Conservation (phyloP, 2,113 vertebrate genomes). For the Hucho hucho region DNA sequence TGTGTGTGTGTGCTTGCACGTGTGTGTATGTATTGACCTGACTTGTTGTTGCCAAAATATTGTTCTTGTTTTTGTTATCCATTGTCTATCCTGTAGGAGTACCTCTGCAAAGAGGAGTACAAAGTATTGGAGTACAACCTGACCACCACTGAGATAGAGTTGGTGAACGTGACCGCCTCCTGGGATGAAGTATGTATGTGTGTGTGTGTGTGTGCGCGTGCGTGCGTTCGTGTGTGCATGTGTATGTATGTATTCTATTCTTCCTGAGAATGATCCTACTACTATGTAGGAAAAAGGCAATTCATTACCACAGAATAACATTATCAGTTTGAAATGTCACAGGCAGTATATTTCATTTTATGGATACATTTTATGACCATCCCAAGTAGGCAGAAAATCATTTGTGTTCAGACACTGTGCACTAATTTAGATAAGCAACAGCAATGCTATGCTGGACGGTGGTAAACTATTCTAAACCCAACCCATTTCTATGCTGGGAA, state of each 20-base stretch:
- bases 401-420: background rate
- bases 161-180: slow-evolving; percentile 91
- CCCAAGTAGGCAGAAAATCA: too few relatives aligned
- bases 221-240: background rate
- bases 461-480: background rate
- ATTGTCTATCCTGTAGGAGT: slow-evolving; percentile 79
- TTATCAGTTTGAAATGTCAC: background rate
- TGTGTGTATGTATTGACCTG: background rate
- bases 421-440: slow-evolving; percentile 43
- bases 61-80: background rate
- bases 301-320: background rate
- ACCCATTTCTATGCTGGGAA: slow-evolving; percentile 49
- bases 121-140: slow-evolving; percentile 91
- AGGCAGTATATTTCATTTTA: slow-evolving; percentile 22
- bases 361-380: too few relatives aligned
- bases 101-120: slow-evolving; percentile 92
- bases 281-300: too few relatives aligned
- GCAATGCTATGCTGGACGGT: too few relatives aligned
- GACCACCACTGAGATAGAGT: slow-evolving; percentile 85
- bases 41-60: background rate
- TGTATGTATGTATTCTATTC: background rate
- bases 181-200: slow-evolving; percentile 67
- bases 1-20: background rate
- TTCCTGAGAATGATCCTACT: background rate
- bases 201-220: background rate